Percentiles rank a stretch among this genome's conserved stretches.
Evolutionary conservation across 2,797 vertebrate species (phyloP).

Genomic region (Tauraco hartlaubi): DNA sequence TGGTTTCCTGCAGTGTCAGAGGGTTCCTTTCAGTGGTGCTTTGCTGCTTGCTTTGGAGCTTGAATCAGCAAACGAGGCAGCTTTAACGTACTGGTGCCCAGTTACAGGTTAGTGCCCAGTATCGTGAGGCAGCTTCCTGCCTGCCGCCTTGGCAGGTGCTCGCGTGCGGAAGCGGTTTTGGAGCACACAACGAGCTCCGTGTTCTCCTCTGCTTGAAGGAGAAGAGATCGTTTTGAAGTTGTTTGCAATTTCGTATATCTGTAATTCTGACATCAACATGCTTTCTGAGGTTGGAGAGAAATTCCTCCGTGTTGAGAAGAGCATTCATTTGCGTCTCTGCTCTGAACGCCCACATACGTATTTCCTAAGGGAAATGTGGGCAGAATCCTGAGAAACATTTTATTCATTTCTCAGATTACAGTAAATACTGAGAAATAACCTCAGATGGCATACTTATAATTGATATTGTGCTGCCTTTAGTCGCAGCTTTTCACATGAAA

Average conservation of each 20-base stretch:
- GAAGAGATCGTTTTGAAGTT: background rate
- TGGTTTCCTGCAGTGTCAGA: background rate
- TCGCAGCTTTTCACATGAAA: background rate
- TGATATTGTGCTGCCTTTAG: background rate
- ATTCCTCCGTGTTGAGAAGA: conserved; percentile 31
- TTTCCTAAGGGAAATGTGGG: conserved; percentile 27
- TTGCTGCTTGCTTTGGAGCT: background rate
- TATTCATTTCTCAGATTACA: conserved; percentile 54
- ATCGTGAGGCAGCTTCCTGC: background rate
- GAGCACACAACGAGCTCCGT: background rate
- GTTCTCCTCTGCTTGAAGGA: background rate
- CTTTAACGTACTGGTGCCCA: background rate
- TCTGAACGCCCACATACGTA: background rate
- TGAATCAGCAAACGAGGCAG: background rate
- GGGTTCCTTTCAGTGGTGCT: background rate
- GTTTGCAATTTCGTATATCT: background rate
- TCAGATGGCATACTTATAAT: background rate
- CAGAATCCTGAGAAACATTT: background rate
- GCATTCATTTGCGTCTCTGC: background rate
- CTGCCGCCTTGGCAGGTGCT: background rate
- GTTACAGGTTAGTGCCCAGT: background rate
- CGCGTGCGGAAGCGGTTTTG: background rate
- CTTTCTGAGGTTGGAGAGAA: conserved; percentile 38
- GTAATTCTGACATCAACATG: background rate
- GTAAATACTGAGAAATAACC: conserved; percentile 21